Percentiles rank a stretch among this genome's conserved stretches.
Evolutionary conservation across 2,113 vertebrate genomes (phyloP).

Genomic region (Progne subis): DNA sequence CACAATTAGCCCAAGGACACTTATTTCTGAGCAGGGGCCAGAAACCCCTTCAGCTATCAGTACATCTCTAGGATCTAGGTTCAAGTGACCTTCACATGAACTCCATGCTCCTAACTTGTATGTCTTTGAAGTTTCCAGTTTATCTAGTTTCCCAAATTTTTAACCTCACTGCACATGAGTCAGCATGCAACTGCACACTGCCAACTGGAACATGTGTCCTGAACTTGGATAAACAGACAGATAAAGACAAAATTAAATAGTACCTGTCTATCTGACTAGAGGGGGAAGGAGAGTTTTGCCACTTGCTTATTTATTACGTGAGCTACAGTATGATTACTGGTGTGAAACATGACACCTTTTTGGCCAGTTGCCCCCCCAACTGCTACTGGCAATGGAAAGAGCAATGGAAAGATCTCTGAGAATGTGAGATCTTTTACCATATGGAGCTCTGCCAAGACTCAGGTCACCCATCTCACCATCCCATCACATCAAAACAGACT

Average conservation of each 20-base stretch:
- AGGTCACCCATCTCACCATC: constrained; percentile 61
- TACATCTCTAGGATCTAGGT: constrained; percentile 45
- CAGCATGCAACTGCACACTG: background rate
- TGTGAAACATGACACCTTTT: constrained; percentile 65
- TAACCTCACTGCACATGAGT: background rate
- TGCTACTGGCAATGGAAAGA: constrained; percentile 73
- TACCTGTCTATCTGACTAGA: constrained; percentile 15
- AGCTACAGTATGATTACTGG: constrained; percentile 68
- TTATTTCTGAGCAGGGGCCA: constrained; percentile 39
- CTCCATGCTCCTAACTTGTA: background rate
- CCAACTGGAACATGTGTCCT: constrained; percentile 22
- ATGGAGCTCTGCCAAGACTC: constrained; percentile 68
- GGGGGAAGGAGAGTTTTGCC: constrained; percentile 28
- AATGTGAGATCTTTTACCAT: constrained; percentile 73
- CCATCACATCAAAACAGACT: constrained; percentile 68
- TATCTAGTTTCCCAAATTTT: constrained; percentile 30
- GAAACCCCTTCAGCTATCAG: constrained; percentile 47
- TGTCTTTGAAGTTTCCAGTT: constrained; percentile 54
- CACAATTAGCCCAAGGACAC: constrained; percentile 34
- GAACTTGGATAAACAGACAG: constrained; percentile 24
- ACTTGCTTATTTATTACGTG: constrained; percentile 64
- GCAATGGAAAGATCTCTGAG: constrained; percentile 76
- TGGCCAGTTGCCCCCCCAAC: constrained; percentile 66
- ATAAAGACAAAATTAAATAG: constrained; percentile 47
- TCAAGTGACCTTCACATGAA: constrained; percentile 61